These are phyloP conservation scores for Papilio polyxenes DNA, from an alignment of 1,140 invertebrate species.

Conservation along the genomic window DNA sequence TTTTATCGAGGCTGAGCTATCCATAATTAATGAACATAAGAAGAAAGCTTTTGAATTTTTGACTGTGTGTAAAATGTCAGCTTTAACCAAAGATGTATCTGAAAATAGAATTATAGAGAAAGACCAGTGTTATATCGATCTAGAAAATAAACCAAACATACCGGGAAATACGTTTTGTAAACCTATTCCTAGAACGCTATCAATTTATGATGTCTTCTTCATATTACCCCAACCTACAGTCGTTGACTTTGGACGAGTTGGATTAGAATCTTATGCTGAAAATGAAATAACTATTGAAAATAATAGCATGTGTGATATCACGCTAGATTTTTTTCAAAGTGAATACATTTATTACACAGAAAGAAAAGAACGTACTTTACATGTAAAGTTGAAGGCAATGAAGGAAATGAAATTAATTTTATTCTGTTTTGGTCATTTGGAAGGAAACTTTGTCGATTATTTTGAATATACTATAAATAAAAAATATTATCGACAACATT, in stretches of 20 bases:
- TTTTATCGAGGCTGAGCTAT: conserved; percentile 57
- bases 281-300: conserved; percentile 61
- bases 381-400: conserved; percentile 55
- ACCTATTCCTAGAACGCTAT: conserved; percentile 40
- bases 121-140: conserved; percentile 49
- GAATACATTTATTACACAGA: conserved; percentile 58
- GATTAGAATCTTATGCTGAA: conserved; percentile 60
- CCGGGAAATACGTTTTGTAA: conserved; percentile 56
- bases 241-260: conserved; percentile 68
- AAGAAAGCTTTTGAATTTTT: conserved; percentile 50
- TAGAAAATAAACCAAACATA: conserved; percentile 36
- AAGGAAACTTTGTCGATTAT: conserved; percentile 54
- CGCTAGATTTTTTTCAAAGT: conserved; percentile 56
- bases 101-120: conserved; percentile 52
- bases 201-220: conserved; percentile 61
- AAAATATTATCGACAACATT: conserved; percentile 59
- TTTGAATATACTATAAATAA: conserved; percentile 66
- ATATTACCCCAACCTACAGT: conserved; percentile 57
- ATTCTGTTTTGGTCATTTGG: conserved; percentile 57
- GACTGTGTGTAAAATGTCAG: conserved; percentile 47
- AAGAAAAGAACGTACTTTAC: conserved; percentile 49
- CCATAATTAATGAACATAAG: conserved; percentile 49
- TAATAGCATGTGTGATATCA: conserved; percentile 61
- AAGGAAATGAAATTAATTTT: conserved; percentile 52
- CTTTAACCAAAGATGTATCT: conserved; percentile 45